Base-by-base conservation (phyloP, 2,888 invertebrate species). In the Drosophila recens region DNA sequence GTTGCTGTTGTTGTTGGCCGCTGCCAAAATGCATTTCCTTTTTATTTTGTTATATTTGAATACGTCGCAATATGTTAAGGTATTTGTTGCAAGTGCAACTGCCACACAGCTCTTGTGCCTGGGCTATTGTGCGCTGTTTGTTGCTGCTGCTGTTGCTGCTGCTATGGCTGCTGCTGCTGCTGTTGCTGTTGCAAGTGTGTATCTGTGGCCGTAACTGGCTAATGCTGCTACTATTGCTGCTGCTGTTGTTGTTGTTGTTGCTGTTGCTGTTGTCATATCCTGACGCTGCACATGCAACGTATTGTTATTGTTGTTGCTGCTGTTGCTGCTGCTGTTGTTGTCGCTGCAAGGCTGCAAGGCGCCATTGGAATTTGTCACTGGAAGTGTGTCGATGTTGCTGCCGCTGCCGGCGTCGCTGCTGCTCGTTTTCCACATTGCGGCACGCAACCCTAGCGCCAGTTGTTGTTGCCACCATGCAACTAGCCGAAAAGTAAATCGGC, bases 321-420 rank as follows among this genome's bases (percentile, higher is more conserved):
- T 46, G 57, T 10, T 57, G 49, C 20, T 30, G 38, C 6, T 61
- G 54, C 20, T 57, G 57, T 20, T 58, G 67, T 27, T 75, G 85
- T 51, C 66, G 73, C 81, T 85, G 83, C 81, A 82, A 72, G 85
- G 82, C 83, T 77, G 85, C 82, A 84, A 72, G 78, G 72, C 74
- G 82, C 88, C 88, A 86, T 80, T 86, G 87, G 89, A 85, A 87
- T 67, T 72, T 67, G 73, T 71, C 52, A 70, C 90, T 91, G 90
- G 88, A 91, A 91, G 75, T 90, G 90, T 88, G 89, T 88, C 88
- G 86, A 77, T 70, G 73, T 48, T 45, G 67, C 52, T 48, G 56
- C 38, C 33, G 57, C 34, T 66, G 67, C 33, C 52, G 65, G 15
- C 52, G 72, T n/a, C 40, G 65, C 45, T 72, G 71, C 64, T 65